Evolutionary conservation across 2,113 vertebrate species (phyloP).

Genomic region (Ammodytes dubius): DNA sequence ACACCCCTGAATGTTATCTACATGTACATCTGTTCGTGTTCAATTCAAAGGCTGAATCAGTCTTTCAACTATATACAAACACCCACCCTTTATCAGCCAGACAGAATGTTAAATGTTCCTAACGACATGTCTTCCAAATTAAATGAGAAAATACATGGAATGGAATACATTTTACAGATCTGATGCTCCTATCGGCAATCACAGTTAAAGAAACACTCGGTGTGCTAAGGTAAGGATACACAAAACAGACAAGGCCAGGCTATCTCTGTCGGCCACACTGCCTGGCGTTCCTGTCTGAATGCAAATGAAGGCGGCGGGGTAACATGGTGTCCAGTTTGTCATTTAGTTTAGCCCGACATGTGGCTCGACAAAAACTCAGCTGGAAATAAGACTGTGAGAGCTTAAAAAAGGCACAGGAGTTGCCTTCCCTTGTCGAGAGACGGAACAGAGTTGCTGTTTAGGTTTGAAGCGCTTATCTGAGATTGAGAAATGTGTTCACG

Average conservation of each 20-base stretch:
- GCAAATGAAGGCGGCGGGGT: slow-evolving; percentile 31
- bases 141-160: background rate
- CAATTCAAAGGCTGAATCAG: background rate
- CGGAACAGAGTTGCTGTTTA: slow-evolving; percentile 23
- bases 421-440: slow-evolving; percentile 38
- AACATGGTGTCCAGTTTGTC: slow-evolving; percentile 22
- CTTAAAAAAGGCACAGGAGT: slow-evolving; percentile 22
- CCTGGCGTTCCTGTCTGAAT: slow-evolving; percentile 19
- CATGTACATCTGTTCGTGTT: background rate
- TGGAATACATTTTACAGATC: too few species aligned
- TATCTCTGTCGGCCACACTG: slow-evolving; percentile 13
- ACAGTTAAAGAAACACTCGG: too few species aligned
- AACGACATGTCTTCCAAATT: background rate
- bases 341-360: slow-evolving; percentile 42
- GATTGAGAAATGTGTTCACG: slow-evolving; percentile 39
- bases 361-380: slow-evolving; percentile 30
- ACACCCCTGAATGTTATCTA: background rate
- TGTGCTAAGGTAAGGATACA: background rate
- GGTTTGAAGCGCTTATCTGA: slow-evolving; percentile 66
- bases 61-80: background rate
- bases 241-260: slow-evolving; percentile 15
- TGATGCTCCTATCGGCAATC: too few species aligned
- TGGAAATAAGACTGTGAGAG: slow-evolving; percentile 51
- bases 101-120: background rate
- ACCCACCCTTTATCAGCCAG: too few species aligned